Evolutionary conservation across 2,113 vertebrate genomes (phyloP).

Genomic region (Oxygymnocypris stewartii): DNA sequence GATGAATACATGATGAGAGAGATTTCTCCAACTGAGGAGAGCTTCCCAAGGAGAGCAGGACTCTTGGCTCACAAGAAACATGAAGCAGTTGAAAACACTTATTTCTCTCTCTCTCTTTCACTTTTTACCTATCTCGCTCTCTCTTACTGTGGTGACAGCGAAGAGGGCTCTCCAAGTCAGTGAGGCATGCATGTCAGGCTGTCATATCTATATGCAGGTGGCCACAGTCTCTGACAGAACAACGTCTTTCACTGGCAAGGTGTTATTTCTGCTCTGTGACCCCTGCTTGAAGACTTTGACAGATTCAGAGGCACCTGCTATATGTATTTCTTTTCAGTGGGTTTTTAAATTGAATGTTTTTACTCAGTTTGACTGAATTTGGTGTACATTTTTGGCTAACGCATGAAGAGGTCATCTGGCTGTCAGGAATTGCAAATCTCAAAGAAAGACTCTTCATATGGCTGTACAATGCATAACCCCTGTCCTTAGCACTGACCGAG

Average conservation of each 20-base stretch:
- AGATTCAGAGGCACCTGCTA: conserved; percentile 59
- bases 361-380: not conserved
- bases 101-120: not conserved
- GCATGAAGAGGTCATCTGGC: not conserved
- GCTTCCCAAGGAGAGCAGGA: conserved; percentile 21
- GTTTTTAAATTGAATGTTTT: conserved; percentile 1
- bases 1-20: conserved; percentile 43
- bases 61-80: conserved; percentile 15
- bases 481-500: not conserved
- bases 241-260: conserved; percentile 57
- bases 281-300: conserved; percentile 66
- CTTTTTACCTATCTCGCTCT: conserved; percentile 8
- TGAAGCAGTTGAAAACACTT: conserved; percentile 31
- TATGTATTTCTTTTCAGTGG: not conserved
- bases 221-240: conserved; percentile 65
- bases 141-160: conserved; percentile 5
- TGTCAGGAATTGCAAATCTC: not conserved
- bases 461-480: not conserved
- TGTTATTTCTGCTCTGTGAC: conserved; percentile 68
- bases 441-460: not conserved
- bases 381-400: not conserved
- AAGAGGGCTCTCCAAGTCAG: conserved; percentile 19
- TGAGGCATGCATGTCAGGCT: conserved; percentile 64
- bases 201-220: conserved; percentile 60
- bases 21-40: conserved; percentile 14